Conservation (phyloP, 2,888 invertebrate species). For the Pachymerium ferrugineum region DNA sequence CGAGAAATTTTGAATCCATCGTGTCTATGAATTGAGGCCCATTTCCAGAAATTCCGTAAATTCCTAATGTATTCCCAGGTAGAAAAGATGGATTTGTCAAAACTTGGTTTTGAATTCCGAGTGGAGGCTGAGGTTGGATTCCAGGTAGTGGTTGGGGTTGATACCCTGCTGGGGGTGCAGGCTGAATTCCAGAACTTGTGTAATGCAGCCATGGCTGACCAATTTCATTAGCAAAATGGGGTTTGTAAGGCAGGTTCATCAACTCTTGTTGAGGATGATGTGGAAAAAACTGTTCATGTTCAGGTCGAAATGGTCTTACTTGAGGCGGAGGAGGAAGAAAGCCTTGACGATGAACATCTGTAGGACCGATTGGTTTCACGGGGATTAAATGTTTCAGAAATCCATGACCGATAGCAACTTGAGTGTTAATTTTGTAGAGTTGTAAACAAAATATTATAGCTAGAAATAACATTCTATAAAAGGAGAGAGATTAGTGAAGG, state of each 20-base stretch:
- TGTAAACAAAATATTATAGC: no score
- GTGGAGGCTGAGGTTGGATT: background rate
- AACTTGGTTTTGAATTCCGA: background rate
- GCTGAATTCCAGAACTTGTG: background rate
- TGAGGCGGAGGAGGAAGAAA: background rate
- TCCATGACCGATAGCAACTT: background rate
- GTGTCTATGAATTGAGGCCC: background rate
- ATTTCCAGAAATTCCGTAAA: background rate
- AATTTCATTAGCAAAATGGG: background rate
- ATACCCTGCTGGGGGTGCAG: no score
- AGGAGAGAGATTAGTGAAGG: no score
- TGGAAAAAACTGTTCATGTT: background rate
- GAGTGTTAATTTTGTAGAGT: no score
- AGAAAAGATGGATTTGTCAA: background rate
- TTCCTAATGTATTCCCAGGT: background rate
- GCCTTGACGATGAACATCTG: slow-evolving; percentile 12
- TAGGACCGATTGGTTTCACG: background rate
- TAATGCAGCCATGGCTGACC: background rate
- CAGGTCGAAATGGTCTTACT: background rate
- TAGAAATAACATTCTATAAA: no score
- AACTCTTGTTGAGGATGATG: background rate
- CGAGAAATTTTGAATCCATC: background rate
- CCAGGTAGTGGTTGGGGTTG: no score
- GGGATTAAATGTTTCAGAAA: background rate
- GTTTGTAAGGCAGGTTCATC: background rate